Percentiles rank a stretch among this genome's conserved stretches.
Evolutionary conservation across 2,888 invertebrate species (phyloP).

Genomic region (Dione vanillae): DNA sequence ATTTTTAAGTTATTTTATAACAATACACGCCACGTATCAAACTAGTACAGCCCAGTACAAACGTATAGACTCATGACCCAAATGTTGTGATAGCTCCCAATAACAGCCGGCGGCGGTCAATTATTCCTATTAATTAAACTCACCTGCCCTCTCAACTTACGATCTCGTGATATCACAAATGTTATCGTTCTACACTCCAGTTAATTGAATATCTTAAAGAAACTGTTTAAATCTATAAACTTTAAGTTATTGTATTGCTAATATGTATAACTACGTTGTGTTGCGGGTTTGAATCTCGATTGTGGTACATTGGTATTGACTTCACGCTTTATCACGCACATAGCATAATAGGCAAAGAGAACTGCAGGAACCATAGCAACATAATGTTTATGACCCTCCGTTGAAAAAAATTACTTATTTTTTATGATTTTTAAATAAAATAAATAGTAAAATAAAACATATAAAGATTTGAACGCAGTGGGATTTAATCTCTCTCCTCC

Average conservation of each 20-base stretch:
- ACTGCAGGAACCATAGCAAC: no score
- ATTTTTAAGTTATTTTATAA: no score
- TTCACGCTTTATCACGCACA: neutral
- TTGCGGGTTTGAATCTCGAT: no score
- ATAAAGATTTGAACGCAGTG: no score
- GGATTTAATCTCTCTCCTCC: no score
- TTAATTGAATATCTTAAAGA: constrained; percentile 37
- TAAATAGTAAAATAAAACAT: no score
- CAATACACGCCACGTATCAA: constrained; percentile 58
- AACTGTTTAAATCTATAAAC: neutral
- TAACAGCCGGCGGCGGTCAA: constrained; percentile 78
- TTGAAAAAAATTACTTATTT: no score
- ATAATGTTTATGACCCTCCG: no score
- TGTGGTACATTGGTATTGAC: no score
- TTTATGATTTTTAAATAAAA: no score
- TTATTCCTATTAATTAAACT: constrained; percentile 57
- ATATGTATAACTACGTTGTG: no score
- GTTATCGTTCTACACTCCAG: constrained; percentile 36
- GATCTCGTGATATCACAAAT: constrained; percentile 10
- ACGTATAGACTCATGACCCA: constrained; percentile 76
- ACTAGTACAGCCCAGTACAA: constrained; percentile 31
- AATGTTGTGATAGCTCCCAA: constrained; percentile 73
- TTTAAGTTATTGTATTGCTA: no score
- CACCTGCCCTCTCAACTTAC: constrained; percentile 47
- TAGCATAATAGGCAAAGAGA: neutral